Conservation (phyloP, 2,888 invertebrate genomes). For the Leucozona laternaria region DNA sequence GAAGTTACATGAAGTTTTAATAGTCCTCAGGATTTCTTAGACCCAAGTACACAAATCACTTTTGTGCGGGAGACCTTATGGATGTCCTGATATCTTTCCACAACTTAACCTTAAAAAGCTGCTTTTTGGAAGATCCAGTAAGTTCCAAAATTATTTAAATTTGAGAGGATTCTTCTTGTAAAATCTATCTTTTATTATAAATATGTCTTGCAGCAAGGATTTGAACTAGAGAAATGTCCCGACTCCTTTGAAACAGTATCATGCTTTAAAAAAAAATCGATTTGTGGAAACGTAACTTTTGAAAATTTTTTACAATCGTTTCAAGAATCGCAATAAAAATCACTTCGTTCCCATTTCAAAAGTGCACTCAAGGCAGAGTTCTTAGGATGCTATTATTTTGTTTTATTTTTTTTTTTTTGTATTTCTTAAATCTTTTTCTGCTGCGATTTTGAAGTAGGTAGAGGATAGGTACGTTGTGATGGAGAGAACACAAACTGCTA, state of each 20-base stretch:
- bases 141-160: too few species aligned
- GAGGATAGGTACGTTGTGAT: neutral
- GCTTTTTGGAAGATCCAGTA: too few species aligned
- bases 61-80: too few species aligned
- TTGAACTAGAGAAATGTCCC: too few species aligned
- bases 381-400: conserved; percentile 10
- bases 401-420: neutral
- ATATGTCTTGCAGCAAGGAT: too few species aligned
- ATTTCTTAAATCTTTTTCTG: neutral
- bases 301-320: conserved; percentile 25
- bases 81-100: too few species aligned
- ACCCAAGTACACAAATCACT: too few species aligned
- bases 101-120: too few species aligned
- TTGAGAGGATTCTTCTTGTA: too few species aligned
- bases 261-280: neutral
- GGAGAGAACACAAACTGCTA: neutral
- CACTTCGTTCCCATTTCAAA: conserved; percentile 36
- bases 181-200: too few species aligned
- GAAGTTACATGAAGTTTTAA: too few species aligned
- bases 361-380: conserved; percentile 21
- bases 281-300: neutral
- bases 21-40: too few species aligned
- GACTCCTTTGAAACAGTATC: neutral
- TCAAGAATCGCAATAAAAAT: conserved; percentile 41
- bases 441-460: conserved; percentile 15